Conservation (phyloP, 2,888 invertebrate genomes). For the Campoplex capitator region DNA sequence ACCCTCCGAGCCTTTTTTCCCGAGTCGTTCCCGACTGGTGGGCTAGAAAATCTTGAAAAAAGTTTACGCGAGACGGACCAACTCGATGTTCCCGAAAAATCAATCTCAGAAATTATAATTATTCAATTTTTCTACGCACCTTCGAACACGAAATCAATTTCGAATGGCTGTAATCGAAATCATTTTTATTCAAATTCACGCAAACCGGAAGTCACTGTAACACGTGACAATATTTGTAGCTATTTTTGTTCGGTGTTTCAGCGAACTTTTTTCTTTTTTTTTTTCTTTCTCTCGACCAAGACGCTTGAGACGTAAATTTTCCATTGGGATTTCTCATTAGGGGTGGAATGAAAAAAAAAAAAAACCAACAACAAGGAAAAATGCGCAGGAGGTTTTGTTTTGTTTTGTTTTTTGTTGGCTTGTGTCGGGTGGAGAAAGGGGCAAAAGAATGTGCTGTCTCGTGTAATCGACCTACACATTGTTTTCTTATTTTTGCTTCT, state of each 20-base stretch:
- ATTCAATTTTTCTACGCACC: too few species aligned
- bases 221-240: neutral
- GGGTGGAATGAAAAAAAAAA: neutral
- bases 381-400: constrained; percentile 19
- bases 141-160: too few species aligned
- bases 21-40: neutral
- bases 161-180: neutral
- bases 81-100: too few species aligned
- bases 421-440: neutral
- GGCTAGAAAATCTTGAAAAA: neutral
- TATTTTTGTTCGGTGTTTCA: neutral
- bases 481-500: constrained; percentile 30
- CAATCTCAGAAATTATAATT: too few species aligned
- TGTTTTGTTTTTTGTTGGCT: neutral
- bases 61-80: too few species aligned
- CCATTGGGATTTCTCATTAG: neutral
- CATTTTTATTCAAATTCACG: neutral
- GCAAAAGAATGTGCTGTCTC: neutral
- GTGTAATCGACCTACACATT: constrained; percentile 24
- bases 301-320: neutral
- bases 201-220: neutral
- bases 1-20: constrained; percentile 1
- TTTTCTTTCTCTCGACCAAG: neutral
- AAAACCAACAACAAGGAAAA: neutral
- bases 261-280: neutral